These are phyloP conservation scores for Polylopha cassiicola DNA, from an alignment of 2,888 invertebrate species.

Conservation along the genomic window DNA sequence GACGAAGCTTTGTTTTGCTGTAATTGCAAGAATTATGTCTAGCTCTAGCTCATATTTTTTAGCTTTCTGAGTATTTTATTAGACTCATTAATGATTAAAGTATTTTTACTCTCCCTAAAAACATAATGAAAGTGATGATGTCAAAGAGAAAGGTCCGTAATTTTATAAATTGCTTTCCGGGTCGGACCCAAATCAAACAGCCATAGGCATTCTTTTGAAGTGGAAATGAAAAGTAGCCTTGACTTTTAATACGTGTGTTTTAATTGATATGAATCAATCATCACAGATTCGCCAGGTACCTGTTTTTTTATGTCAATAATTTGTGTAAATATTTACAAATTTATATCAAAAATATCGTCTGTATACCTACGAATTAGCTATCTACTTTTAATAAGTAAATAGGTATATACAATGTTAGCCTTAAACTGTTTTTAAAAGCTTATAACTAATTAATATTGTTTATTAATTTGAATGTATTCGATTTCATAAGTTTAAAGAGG, in stretches of 20 bases:
- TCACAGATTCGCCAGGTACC: background rate
- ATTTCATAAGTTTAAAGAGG: too few relatives aligned
- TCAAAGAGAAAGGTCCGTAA: constrained; percentile 31
- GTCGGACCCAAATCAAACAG: constrained; percentile 30
- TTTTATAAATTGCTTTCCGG: constrained; percentile 32
- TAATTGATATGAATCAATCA: constrained; percentile 24
- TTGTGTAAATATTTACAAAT: too few relatives aligned
- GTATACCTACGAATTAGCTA: too few relatives aligned
- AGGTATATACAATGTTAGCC: too few relatives aligned
- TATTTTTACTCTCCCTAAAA: constrained; percentile 18
- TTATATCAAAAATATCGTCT: too few relatives aligned
- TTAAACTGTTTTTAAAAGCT: too few relatives aligned
- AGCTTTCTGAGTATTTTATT: constrained; percentile 7
- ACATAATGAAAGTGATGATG: constrained; percentile 23
- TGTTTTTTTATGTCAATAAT: too few relatives aligned
- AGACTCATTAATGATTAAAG: constrained; percentile 15
- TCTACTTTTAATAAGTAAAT: too few relatives aligned
- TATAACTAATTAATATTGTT: too few relatives aligned
- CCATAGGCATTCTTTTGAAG: constrained; percentile 25
- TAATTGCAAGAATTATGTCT: constrained; percentile 35
- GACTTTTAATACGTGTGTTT: constrained; percentile 23
- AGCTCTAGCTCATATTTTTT: constrained; percentile 8
- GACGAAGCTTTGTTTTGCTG: constrained; percentile 48
- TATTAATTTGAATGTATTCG: too few relatives aligned
- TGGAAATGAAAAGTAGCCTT: constrained; percentile 29